phyloP scores from a whole-genome alignment of 2,888 invertebrate genomes.

The Colletes collaris region DNA sequence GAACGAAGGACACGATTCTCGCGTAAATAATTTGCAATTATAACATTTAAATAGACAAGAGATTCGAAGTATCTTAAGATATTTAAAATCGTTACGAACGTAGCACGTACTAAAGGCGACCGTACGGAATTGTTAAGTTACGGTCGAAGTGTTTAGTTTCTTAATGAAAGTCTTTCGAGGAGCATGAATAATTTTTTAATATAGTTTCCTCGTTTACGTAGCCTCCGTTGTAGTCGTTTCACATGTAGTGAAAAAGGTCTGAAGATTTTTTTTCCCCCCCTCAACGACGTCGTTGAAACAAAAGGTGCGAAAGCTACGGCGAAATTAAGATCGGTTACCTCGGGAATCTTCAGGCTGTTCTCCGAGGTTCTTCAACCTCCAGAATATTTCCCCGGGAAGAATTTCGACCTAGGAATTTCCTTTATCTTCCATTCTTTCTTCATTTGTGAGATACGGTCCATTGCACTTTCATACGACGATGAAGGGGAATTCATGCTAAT shows the following conservation, averaged over 20 bases:
- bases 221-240: not conserved
- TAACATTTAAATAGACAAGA: no score
- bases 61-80: no score
- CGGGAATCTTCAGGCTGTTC: constrained; percentile 13
- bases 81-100: no score
- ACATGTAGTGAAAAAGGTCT: not conserved
- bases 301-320: constrained; percentile 32
- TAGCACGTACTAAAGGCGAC: no score
- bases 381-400: constrained; percentile 30
- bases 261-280: not conserved
- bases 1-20: no score
- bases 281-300: not conserved
- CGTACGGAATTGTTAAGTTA: no score
- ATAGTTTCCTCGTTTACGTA: not conserved
- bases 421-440: constrained; percentile 49
- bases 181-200: not conserved
- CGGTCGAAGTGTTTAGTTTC: no score
- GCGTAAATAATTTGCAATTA: no score
- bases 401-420: constrained; percentile 38
- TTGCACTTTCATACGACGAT: constrained; percentile 46
- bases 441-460: constrained; percentile 45
- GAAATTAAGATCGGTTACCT: constrained; percentile 47
- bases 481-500: constrained; percentile 61
- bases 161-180: not conserved
- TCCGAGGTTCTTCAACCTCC: constrained; percentile 35